Percentiles rank a stretch among this genome's conserved stretches.
These are phyloP conservation scores for Rhagologus leucostigma DNA, from an alignment of 2,113 vertebrate genomes.

Conservation along the genomic window DNA sequence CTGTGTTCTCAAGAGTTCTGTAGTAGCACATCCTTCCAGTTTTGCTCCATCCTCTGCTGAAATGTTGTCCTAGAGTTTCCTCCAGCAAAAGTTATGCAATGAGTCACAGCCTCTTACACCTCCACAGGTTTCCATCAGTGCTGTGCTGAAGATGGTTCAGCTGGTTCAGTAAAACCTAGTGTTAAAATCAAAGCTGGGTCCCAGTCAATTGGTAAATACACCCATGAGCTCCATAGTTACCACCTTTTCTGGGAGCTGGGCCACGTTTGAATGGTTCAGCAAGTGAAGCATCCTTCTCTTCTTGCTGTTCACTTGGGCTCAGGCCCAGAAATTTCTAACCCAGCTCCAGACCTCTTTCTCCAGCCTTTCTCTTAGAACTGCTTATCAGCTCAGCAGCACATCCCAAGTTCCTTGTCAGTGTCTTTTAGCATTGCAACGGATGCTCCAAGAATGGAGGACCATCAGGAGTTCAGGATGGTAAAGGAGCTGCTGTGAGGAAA, in stretches of 20 bases:
- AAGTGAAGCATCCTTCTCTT: background rate
- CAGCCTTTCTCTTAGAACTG: background rate
- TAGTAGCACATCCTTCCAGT: background rate
- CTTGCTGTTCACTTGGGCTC: background rate
- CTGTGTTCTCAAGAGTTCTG: background rate
- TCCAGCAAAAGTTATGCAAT: background rate
- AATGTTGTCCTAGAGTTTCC: background rate
- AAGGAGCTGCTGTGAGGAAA: background rate
- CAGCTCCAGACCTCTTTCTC: background rate
- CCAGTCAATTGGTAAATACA: background rate
- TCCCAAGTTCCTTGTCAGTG: background rate
- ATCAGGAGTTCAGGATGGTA: background rate
- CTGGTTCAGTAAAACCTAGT: background rate
- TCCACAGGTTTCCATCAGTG: background rate
- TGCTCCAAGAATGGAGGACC: background rate
- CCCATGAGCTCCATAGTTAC: background rate
- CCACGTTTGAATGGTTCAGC: background rate
- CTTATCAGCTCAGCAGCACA: background rate
- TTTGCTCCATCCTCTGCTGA: background rate
- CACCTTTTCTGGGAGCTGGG: background rate
- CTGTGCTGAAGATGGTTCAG: background rate
- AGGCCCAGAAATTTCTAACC: background rate
- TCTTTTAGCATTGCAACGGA: background rate
- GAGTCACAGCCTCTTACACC: background rate
- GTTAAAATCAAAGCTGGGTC: background rate